These are phyloP conservation scores for Dicycla oo DNA, from an alignment of 2,888 invertebrate species.

Conservation along the genomic window DNA sequence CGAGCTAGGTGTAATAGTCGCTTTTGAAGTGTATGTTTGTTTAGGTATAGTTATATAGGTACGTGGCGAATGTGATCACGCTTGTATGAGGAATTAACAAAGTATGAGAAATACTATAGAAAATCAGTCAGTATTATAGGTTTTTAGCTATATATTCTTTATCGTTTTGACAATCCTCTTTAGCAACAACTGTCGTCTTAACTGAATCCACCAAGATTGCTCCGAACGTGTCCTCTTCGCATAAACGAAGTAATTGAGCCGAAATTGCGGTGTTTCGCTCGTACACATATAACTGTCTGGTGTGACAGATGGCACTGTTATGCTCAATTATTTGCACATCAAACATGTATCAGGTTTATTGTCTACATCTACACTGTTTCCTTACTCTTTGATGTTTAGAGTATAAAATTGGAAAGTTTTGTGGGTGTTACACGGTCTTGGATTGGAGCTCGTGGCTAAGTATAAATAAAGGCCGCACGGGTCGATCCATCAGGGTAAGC, in stretches of 20 bases:
- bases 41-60: neutral
- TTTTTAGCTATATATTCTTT: neutral
- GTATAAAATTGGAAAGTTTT: constrained; percentile 2
- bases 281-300: constrained; percentile 16
- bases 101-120: neutral
- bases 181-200: no score
- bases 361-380: constrained; percentile 13
- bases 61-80: neutral
- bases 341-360: constrained; percentile 29
- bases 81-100: neutral
- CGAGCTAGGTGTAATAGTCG: constrained; percentile 11
- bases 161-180: neutral
- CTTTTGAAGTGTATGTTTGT: neutral
- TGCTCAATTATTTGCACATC: constrained; percentile 55
- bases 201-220: neutral
- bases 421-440: neutral
- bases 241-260: constrained; percentile 7
- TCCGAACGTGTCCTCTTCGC: neutral
- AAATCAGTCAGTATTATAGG: neutral
- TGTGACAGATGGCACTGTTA: constrained; percentile 40
- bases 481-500: no score
- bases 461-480: no score
- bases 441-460: no score
- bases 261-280: constrained; percentile 22
- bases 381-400: constrained; percentile 41